These are phyloP conservation scores for Meliscaeva auricollis DNA, from an alignment of 2,888 invertebrate genomes.

Conservation along the genomic window DNA sequence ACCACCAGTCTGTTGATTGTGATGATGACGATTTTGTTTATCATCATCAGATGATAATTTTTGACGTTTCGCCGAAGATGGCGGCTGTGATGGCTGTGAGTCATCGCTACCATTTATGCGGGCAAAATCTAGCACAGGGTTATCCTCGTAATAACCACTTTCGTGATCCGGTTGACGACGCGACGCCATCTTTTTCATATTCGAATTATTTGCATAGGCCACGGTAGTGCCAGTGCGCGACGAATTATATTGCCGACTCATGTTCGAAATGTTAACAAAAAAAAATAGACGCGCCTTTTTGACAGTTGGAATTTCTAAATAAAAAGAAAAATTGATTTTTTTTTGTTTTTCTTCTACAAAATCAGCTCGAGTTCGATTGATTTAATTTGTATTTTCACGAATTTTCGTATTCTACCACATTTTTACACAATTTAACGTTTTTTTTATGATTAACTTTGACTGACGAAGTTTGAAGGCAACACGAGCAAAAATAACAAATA, in stretches of 20 bases:
- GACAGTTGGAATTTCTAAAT: conserved; percentile 11
- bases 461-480: conserved; percentile 41
- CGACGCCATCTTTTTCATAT: conserved; percentile 85
- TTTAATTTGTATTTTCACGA: background rate
- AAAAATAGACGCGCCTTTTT: conserved; percentile 30
- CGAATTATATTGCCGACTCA: conserved; percentile 66
- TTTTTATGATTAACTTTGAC: background rate
- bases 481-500: conserved; percentile 21
- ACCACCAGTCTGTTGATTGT: too few species aligned
- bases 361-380: conserved; percentile 7
- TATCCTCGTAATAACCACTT: conserved; percentile 93
- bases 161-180: conserved; percentile 90
- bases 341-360: conserved; percentile 8
- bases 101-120: conserved; percentile 60
- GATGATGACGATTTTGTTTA: conserved; percentile 42
- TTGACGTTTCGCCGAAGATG: conserved; percentile 75
- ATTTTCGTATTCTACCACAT: conserved; percentile 48
- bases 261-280: conserved; percentile 36
- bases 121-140: conserved; percentile 78
- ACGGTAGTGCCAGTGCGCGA: conserved; percentile 58
- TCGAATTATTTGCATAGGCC: conserved; percentile 52
- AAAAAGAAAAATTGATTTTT: background rate
- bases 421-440: conserved; percentile 37
- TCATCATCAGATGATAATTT: conserved; percentile 62
- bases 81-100: conserved; percentile 34